These are phyloP conservation scores for Tadarida brasiliensis DNA, from an alignment of 2,797 vertebrate genomes.

Conservation along the genomic window DNA sequence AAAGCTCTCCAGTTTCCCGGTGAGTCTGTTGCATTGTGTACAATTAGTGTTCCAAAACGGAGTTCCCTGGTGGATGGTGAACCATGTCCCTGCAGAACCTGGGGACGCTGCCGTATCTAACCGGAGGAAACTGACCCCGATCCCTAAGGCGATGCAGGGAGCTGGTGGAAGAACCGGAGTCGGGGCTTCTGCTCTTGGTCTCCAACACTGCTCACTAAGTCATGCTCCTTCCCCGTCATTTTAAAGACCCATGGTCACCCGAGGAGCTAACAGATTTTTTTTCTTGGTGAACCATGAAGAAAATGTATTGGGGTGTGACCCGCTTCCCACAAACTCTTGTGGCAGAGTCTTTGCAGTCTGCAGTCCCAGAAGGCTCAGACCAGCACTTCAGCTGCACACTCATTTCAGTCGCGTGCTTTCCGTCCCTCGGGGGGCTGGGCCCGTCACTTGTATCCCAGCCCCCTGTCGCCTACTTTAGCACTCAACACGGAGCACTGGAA, in stretches of 20 bases:
- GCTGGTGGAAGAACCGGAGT: no score
- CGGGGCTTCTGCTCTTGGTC: background rate
- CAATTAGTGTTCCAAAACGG: conserved; percentile 29
- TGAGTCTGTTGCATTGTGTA: conserved; percentile 45
- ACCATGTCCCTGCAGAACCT: background rate
- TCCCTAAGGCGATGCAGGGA: background rate
- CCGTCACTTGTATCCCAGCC: no score
- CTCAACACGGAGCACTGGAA: background rate
- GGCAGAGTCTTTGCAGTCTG: fast-evolving
- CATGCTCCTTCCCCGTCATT: background rate
- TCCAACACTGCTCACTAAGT: background rate
- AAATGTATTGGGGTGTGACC: background rate
- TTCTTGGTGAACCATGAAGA: background rate
- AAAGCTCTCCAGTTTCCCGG: conserved; percentile 53
- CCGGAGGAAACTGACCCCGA: background rate
- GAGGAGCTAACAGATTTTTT: background rate
- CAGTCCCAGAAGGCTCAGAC: background rate
- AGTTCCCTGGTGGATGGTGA: conserved; percentile 11
- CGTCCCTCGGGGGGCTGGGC: background rate
- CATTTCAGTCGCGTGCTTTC: background rate
- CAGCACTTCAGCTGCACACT: background rate
- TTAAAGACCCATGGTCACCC: background rate
- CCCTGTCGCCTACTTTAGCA: background rate
- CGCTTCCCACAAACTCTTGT: background rate
- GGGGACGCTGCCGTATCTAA: background rate